Evolutionary conservation across 2,113 vertebrate genomes (phyloP), one percentile per base, ranked within the genome.

Genomic region (Globicephala melas): DNA sequence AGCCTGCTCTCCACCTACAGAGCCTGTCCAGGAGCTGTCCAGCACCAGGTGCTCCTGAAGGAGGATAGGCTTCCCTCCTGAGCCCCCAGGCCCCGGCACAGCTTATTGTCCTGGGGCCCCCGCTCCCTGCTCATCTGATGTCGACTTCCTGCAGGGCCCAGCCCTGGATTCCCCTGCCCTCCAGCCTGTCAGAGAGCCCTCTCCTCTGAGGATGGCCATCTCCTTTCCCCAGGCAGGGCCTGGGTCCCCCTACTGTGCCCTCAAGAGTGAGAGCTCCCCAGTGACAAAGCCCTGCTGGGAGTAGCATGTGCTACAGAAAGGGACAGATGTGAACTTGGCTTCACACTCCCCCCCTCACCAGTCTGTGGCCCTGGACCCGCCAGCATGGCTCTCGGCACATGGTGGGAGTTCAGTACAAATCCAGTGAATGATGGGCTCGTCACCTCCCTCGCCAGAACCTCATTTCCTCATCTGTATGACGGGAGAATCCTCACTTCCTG

Each of bases 11-110:
- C 86, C 87, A 95, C 47, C 33, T 18, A 5, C 53, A 33, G 21
- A 63, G 62, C 60, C 94, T 10, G 2, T 6, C 41, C 70, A 65
- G 96, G 97, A 98, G 74, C 96, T 97, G 97, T 97, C 97, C 97
- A 97, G 96, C 96, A 91, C 74, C 2, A 80, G 50, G 83, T 58
- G 18, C 84, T 96, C 58, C 97, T 96, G 91, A 95, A 96, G 80
- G 81, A 90, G 14, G n/a, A 33, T 13, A 18, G 26, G 47, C 63
- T 85, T 53, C 55, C 44, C 18, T 79, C 36, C 68, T 41, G 50
- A 97, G 58, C 68, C 95, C 92, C 71, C 26, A 36, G 67, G 18
- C 41, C 67, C 85, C 6, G 3, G 26, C 31, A 50, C 15, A 38
- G 13, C 26, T 55, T 65, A 17, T 17, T 15, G 9, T 63, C 74